phyloP scores from a whole-genome alignment of 2,113 vertebrate species.

The Cinclus mexicanus region DNA sequence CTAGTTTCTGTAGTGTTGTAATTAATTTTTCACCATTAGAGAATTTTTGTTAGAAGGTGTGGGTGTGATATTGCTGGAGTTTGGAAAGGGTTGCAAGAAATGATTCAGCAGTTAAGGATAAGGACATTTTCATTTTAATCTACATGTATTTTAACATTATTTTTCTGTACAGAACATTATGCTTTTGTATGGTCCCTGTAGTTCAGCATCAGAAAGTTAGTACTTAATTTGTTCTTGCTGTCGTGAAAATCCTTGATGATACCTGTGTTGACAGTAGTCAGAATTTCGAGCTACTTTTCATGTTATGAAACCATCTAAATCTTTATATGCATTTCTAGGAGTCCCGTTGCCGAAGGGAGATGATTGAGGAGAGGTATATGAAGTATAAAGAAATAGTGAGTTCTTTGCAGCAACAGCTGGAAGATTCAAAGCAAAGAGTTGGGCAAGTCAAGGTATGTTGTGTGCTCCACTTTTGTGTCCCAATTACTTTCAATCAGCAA shows the following conservation, averaged over 20 bases:
- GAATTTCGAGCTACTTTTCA: neutral
- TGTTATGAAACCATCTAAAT: neutral
- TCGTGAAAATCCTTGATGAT: neutral
- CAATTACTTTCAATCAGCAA: neutral
- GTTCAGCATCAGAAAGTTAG: neutral
- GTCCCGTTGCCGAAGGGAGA: constrained; percentile 74
- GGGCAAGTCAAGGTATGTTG: constrained; percentile 78
- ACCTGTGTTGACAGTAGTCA: neutral
- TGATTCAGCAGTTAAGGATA: neutral
- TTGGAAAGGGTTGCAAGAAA: neutral
- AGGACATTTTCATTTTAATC: neutral
- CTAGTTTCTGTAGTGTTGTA: neutral
- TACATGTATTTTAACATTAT: neutral
- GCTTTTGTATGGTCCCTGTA: neutral
- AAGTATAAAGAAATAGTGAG: constrained; percentile 84
- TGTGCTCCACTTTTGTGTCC: neutral
- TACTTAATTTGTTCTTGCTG: neutral
- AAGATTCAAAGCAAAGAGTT: constrained; percentile 80
- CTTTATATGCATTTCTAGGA: constrained; percentile 74
- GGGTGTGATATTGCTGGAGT: neutral
- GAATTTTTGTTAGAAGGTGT: neutral
- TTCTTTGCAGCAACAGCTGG: constrained; percentile 81
- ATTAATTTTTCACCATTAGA: neutral
- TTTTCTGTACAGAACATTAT: neutral
- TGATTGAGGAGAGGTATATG: constrained; percentile 77